Evolutionary conservation across 1,140 invertebrate genomes (phyloP), one percentile per base, ranked within the genome.

Genomic region (Anthonomus grandis): DNA sequence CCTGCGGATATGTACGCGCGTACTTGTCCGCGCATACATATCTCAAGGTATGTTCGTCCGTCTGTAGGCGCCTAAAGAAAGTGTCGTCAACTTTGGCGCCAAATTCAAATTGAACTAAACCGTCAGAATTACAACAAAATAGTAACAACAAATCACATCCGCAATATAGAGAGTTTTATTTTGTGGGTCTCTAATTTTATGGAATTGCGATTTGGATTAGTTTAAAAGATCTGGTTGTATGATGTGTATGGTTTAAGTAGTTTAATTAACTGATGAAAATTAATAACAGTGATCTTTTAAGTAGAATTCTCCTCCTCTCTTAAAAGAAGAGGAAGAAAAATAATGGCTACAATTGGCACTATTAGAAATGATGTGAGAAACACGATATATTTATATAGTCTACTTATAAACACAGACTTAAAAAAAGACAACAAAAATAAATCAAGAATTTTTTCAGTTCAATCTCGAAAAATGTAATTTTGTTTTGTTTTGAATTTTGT

Each of bases 271-370:
- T n/a, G 9, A 23, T 13, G 9, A 1, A 13, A 49, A 49, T 49
- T 13, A 36, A 49, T 36, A 19, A 23, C 12, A 19, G 22, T 36
- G 31, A 49, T 49, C 15, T 49, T 15, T 36, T 49, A 36, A 19
- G 27, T 36, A 5, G 15, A 36, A 49, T 49, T n/a, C n/a, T n/a
- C n/a, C n/a, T n/a, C n/a, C n/a, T 31, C 27, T 49, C 1, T 36
- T 49, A 36, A 18, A 49, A 36, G 17, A 36, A 49, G 31, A 49
- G n/a, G 17, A 49, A 18, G 27, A 49, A 49, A 34, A 49, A 27
- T 25, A 25, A 8, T 36, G 24, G 47, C 27, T 36, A 49, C 13
- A 36, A 36, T 34, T 18, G 13, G 12, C 15, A 13, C 13, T 49
- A 13, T 49, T 49, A 15, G 10, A 49, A 17, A 34, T 36, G 27